These are phyloP conservation scores for Leptocoma aspasia DNA, from an alignment of 2,113 vertebrate genomes.

Conservation along the genomic window DNA sequence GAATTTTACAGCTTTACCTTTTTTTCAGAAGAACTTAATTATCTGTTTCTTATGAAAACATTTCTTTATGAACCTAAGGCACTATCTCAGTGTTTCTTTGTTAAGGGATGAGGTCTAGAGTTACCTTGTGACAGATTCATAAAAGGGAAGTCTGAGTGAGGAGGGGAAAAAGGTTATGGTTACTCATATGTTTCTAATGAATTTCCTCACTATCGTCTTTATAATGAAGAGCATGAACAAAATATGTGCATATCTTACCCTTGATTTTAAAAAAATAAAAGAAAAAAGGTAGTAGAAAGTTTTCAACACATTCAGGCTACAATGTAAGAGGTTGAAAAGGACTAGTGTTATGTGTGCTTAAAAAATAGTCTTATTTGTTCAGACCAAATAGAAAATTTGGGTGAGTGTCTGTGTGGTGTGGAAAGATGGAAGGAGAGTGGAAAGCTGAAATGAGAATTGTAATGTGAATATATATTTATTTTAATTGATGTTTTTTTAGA, in stretches of 20 bases:
- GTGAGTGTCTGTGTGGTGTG: background rate
- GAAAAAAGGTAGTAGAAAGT: background rate
- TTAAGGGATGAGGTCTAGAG: background rate
- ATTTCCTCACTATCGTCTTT: background rate
- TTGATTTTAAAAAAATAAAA: background rate
- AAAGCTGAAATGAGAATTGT: background rate
- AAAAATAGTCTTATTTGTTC: background rate
- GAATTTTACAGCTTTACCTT: slow-evolving; percentile 15
- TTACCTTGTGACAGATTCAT: background rate
- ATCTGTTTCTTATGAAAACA: background rate
- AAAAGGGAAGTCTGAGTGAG: background rate
- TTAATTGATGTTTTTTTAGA: background rate
- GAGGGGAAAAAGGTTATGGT: background rate
- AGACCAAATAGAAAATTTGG: background rate
- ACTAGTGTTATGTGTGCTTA: background rate
- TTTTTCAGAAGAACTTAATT: background rate
- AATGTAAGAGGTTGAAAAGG: background rate
- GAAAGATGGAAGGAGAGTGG: background rate
- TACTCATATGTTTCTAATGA: slow-evolving; percentile 35
- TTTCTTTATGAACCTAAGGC: background rate
- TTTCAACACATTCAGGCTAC: background rate
- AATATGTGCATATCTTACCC: background rate
- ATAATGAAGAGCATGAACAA: background rate
- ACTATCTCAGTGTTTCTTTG: background rate
- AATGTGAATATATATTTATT: background rate